phyloP scores from a whole-genome alignment of 2,113 vertebrate genomes.

The Phyllostomus discolor region DNA sequence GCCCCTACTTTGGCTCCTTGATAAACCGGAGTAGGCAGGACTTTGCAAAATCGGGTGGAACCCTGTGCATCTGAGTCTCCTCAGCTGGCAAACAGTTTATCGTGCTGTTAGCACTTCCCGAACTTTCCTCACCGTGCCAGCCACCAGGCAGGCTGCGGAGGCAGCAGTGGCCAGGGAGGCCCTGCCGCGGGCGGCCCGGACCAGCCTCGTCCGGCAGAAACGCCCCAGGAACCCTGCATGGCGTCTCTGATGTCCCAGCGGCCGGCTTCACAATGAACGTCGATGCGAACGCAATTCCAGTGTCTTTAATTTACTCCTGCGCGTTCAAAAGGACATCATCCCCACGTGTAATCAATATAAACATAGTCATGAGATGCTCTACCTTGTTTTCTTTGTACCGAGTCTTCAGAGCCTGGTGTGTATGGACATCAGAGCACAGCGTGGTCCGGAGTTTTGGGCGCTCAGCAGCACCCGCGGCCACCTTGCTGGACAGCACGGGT shows the following conservation, averaged over 20 bases:
- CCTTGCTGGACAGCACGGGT: fast-evolving
- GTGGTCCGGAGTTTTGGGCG: background rate
- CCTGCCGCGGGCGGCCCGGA: background rate
- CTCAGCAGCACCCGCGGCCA: too few species aligned
- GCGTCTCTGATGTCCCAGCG: background rate
- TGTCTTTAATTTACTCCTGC: background rate
- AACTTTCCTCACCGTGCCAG: too few species aligned
- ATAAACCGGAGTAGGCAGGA: background rate
- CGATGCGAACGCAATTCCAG: background rate
- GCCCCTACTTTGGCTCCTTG: background rate
- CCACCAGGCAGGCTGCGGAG: too few species aligned
- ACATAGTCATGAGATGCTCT: too few species aligned
- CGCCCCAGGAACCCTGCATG: background rate
- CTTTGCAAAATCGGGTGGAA: background rate
- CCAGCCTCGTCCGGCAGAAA: background rate
- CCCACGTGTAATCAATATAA: too few species aligned
- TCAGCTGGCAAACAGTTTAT: background rate
- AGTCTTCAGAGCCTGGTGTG: background rate
- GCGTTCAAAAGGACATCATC: background rate
- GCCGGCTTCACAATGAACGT: background rate
- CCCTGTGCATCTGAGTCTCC: background rate
- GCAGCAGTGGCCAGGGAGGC: fast-evolving
- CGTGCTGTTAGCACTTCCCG: background rate
- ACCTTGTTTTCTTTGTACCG: background rate
- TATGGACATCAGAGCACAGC: fast-evolving